Conservation (phyloP, 35 echinoderm and acorn worm genomes). For the Heliocidaris erythrogramma region DNA sequence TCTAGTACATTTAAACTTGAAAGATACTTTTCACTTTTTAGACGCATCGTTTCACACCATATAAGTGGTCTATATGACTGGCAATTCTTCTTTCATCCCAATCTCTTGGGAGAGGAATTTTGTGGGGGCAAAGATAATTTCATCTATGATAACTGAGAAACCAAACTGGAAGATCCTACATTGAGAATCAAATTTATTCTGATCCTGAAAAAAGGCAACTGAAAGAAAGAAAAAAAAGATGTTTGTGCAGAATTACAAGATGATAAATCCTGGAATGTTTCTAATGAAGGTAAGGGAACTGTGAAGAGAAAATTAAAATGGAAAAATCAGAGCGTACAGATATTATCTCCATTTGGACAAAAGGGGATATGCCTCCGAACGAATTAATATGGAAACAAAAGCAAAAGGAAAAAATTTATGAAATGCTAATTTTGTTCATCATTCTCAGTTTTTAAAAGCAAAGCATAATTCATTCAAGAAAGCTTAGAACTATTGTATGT, state of each 20-base stretch:
- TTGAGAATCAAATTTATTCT: neutral
- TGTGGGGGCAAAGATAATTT: neutral
- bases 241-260: too few species aligned
- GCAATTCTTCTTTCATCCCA: neutral
- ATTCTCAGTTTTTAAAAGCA: neutral
- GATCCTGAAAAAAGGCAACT: neutral
- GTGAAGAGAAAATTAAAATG: neutral
- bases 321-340: neutral
- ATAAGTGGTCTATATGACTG: neutral
- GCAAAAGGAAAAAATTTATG: neutral
- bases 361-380: neutral
- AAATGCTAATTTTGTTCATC: neutral
- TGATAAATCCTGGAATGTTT: neutral
- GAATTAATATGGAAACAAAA: neutral
- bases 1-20: neutral
- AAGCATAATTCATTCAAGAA: neutral
- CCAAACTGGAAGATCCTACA: neutral
- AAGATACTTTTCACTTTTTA: neutral
- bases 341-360: neutral
- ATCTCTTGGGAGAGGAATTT: neutral
- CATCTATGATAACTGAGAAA: too few species aligned
- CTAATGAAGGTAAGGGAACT: neutral
- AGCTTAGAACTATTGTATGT: neutral
- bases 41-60: neutral
- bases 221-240: neutral